Percentiles rank a stretch among this genome's conserved stretches.
phyloP scores from a whole-genome alignment of 2,797 vertebrate genomes.

The Falco rusticolus region DNA sequence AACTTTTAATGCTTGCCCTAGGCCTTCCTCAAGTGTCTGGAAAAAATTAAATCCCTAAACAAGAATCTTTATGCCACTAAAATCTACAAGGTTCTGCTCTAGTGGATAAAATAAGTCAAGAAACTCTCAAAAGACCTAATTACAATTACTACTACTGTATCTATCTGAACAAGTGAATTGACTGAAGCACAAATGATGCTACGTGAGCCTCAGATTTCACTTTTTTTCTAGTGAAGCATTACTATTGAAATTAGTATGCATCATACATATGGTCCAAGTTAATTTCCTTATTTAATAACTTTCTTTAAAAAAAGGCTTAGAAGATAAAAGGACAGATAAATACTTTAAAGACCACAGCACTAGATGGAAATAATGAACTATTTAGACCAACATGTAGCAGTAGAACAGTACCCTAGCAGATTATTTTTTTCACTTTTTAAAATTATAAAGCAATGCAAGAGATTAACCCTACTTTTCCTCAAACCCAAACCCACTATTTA shows the following conservation, averaged over 20 bases:
- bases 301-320: background rate
- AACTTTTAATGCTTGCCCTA: conserved; percentile 31
- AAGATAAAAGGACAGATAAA: background rate
- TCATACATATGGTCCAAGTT: background rate
- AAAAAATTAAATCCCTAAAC: conserved; percentile 59
- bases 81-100: conserved; percentile 46
- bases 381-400: background rate
- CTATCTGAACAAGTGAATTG: background rate
- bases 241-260: background rate
- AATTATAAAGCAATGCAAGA: background rate
- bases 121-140: conserved; percentile 35
- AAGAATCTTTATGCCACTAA: conserved; percentile 36
- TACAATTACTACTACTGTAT: conserved; percentile 10
- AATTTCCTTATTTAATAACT: background rate
- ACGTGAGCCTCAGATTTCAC: background rate
- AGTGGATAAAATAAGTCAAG: conserved; percentile 44
- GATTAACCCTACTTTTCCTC: background rate
- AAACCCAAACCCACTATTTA: background rate
- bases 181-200: background rate
- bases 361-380: background rate
- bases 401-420: background rate
- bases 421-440: background rate
- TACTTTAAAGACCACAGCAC: background rate
- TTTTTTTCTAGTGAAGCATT: background rate
- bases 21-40: conserved; percentile 32